Base-by-base conservation (phyloP, 2,888 invertebrate genomes). In the Ceraclea dissimilis region DNA sequence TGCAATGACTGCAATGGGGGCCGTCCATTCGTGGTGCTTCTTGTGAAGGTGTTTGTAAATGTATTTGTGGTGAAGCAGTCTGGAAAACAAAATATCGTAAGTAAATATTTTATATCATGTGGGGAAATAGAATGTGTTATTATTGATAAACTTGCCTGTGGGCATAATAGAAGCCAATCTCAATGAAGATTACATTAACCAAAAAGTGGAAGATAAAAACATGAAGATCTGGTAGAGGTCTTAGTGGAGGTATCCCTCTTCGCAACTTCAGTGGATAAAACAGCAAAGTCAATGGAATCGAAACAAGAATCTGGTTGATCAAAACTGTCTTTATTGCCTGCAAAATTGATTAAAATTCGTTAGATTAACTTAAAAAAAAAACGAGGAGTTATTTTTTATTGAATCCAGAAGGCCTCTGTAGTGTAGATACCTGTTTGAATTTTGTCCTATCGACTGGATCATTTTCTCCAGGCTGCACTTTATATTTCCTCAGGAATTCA, bases 1-100 rank as follows among this genome's bases (percentile, higher is more conserved):
- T 13, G 88, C 84, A 0, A 88, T 85, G 2, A 90, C 83, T n/a
- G 90, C 88, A 52, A 92, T 84, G 0, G 92, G 91, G 1, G 91
- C 86, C 1, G 88, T 89, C 91, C 91, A 92, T 70, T 92, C 90
- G 65, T 92, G 92, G 69, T 92, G 92, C 64, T 84, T 81, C 69
- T 92, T 92, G 72, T 92, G 92, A 63, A 92, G 86, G 66, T 83
- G 79, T 67, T 86, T 88, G 74, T 92, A 92, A 53, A 92, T 71
- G 62, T 77, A 74, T 59, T 84, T 83, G 65, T 82, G 82, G 66
- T 92, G 91, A 31, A 91, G 74, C 60, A 90, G 70, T 66, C 88
- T 87, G 70, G 11, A 70, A 70, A 52, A 34, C 5, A 39, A 39
- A 16, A 16, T 17, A 21, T n/a, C 21, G n/a, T 22, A 33, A 33